Evolutionary conservation across 2,888 invertebrate species (phyloP), one percentile per base, ranked within the genome.

Genomic region (Leptarthrus brevirostris): DNA sequence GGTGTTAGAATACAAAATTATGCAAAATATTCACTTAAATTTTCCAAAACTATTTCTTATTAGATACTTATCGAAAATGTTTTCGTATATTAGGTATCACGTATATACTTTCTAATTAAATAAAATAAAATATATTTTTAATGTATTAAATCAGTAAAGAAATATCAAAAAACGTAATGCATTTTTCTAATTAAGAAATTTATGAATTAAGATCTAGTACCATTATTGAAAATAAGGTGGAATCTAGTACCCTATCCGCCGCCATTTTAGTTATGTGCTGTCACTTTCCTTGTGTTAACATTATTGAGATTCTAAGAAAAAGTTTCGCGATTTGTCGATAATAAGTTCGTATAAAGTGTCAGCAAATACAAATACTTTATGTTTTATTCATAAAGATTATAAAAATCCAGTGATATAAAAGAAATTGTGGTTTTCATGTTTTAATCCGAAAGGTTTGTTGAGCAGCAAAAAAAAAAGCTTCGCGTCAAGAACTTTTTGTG

Each of bases 281-380:
- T 64, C 64, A 64, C 47, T 64, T 64, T 64, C 22, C 64, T 64
- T 64, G 58, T 40, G 64, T 64, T 64, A 64, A 47, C 64, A 64
- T 64, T 47, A 44, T 26, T 64, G 44, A 22, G 24, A 47, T 64
- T 44, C 44, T 47, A n/a, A n/a, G 47, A 44, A 20, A 64, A 16
- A 36, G 47, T 44, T 44, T 44, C 24, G 44, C 36, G 64, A 64
- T 64, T 64, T 64, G n/a, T n/a, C 64, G 8, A 14, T 47, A 47
- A 44, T 44, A 44, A 12, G 44, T 44, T 10, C 24, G 5, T 24
- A 64, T 44, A 64, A 64, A 64, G 36, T 24, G 44, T 64, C 22
- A n/a, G 14, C 47, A 64, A 64, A 24, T n/a, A 36, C 36, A 64
- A 64, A 64, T 64, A 44, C 14, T 5, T 10, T 24, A 22, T 44